Conservation (phyloP, 1,140 invertebrate genomes). For the Ceratina japonica region DNA sequence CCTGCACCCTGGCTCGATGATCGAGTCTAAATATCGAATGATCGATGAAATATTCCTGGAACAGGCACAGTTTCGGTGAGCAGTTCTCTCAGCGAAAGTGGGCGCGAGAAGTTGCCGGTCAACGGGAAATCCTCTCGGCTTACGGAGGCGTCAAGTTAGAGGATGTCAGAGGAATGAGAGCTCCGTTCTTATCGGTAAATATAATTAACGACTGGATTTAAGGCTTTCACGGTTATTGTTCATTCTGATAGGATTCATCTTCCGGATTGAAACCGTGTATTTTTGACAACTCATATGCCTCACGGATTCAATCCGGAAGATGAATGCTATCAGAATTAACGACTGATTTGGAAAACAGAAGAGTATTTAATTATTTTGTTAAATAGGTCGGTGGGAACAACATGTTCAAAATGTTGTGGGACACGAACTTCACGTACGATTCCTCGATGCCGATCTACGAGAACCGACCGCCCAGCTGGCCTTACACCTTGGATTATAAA, state of each 20-base stretch:
- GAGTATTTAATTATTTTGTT: not conserved
- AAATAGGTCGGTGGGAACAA: constrained; percentile 91
- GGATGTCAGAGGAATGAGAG: constrained; percentile 94
- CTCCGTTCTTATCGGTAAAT: constrained; percentile 91
- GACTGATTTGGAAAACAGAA: too few species aligned
- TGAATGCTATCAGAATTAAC: too few species aligned
- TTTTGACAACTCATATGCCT: too few species aligned
- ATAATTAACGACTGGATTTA: too few species aligned
- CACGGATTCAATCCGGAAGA: too few species aligned
- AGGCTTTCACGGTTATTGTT: too few species aligned
- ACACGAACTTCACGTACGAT: constrained; percentile 95
- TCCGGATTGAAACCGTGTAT: too few species aligned
- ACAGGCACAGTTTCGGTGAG: constrained; percentile 94
- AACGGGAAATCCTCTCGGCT: constrained; percentile 92
- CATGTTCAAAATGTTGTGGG: constrained; percentile 97
- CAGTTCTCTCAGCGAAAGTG: constrained; percentile 96
- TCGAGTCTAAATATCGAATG: not conserved
- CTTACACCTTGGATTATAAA: constrained; percentile 94
- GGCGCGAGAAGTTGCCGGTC: constrained; percentile 93
- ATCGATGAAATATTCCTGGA: not conserved
- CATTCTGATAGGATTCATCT: too few species aligned
- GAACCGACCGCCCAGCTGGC: constrained; percentile 94
- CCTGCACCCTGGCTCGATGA: not conserved
- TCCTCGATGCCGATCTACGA: constrained; percentile 96
- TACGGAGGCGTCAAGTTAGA: constrained; percentile 93